Conservation (phyloP, 2,888 invertebrate species). For the Agrochola lota region DNA sequence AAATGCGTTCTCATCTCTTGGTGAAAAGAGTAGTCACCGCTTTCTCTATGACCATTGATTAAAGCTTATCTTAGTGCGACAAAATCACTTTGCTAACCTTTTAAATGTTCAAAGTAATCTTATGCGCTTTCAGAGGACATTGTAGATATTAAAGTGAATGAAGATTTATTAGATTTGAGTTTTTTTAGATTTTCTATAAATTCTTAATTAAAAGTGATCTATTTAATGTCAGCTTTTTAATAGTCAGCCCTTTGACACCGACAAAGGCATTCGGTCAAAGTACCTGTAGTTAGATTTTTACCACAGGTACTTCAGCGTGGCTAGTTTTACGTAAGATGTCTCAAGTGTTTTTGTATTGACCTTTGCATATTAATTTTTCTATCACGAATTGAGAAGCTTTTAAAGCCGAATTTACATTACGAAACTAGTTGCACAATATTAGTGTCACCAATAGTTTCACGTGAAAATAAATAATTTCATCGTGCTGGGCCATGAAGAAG, state of each 20-base stretch:
- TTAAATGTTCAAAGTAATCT: slow-evolving; percentile 52
- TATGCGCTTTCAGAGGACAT: slow-evolving; percentile 40
- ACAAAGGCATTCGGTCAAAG: slow-evolving; percentile 17
- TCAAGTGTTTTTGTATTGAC: not conserved
- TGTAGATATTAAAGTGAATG: slow-evolving; percentile 39
- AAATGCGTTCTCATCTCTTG: not conserved
- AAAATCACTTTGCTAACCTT: slow-evolving; percentile 53
- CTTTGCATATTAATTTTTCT: not conserved
- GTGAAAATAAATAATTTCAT: no score
- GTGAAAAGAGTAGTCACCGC: not conserved
- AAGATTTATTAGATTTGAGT: slow-evolving; percentile 53
- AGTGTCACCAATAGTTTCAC: no score
- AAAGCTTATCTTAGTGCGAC: slow-evolving; percentile 10
- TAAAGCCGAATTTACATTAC: not conserved
- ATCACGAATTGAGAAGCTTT: not conserved
- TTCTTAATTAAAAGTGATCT: slow-evolving; percentile 53
- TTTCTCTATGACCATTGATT: not conserved
- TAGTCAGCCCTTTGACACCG: slow-evolving; percentile 26
- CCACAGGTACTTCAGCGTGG: no score
- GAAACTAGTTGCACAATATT: no score
- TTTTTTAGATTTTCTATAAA: slow-evolving; percentile 32
- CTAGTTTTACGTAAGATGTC: not conserved
- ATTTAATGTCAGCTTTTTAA: slow-evolving; percentile 39
- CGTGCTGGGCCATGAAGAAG: no score
- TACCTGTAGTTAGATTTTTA: not conserved